Evolutionary conservation across 2,113 vertebrate genomes (phyloP), one percentile per base, ranked within the genome.

Genomic region (Sylvietta virens): DNA sequence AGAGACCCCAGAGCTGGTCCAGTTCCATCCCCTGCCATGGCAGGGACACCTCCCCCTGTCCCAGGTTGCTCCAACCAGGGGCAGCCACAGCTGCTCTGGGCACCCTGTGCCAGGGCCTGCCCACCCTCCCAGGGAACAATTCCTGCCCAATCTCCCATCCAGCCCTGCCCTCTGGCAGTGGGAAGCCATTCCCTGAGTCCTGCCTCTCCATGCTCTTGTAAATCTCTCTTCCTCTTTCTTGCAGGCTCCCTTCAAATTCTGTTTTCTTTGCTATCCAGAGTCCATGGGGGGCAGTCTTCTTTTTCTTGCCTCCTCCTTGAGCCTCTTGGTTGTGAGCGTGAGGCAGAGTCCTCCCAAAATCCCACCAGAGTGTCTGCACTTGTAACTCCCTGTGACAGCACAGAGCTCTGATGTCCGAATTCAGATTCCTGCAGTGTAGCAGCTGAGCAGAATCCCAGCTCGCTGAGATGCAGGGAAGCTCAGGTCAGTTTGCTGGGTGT

Each of bases 331-430:
- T 50, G 22, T 20, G 30, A 57, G 28, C 40, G 13, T 1, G 17
- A 45, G 42, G 39, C 67, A 48, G 51, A 91, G 19, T 11, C 76
- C 53, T 86, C 30, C 71, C 44, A 22, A 39, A 53, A 13, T 5
- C 45, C 18, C 48, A 4, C 6, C 37, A 15, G 42, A 7, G 5
- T 6, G 7, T 6, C 65, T 61, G 61, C 54, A 5, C 42, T 28
- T 21, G 0, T 1, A 4, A 6, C 58, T 44, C 33, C 7, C 50
- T 10, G 48, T 7, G 28, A 3, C 11, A 17, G 42, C 64, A 11
- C 26, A 3, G 60, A 9, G 15, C 12, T 22, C 37, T 22, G n/a
- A 3, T 23, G 33, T 1, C 58, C 6, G 0, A 24, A 3, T 20
- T 64, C 31, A 28, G 13, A 3, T 9, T 35, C 14, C 70, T 54